These are phyloP conservation scores for Phaonia tiefii DNA, from an alignment of 2,888 invertebrate genomes.

Conservation along the genomic window DNA sequence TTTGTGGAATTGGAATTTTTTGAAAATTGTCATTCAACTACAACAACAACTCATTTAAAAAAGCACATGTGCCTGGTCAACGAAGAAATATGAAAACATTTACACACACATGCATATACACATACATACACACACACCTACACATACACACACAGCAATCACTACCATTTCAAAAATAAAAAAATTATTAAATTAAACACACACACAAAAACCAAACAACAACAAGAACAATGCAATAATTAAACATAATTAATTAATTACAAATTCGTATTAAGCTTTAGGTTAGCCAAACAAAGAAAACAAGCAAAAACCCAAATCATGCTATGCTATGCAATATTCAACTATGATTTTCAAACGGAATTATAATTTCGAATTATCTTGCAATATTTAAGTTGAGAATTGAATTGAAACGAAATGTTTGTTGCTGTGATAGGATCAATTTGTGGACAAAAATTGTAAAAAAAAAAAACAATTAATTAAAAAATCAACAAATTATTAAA, in stretches of 20 bases:
- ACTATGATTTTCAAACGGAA: constrained; percentile 1
- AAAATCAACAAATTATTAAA: constrained; percentile 59
- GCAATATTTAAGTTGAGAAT: constrained; percentile 12
- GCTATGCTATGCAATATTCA: constrained; percentile 27
- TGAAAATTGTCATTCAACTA: constrained; percentile 36
- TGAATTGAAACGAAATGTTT: constrained; percentile 68
- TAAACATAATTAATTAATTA: constrained; percentile 54
- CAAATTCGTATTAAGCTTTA: constrained; percentile 60
- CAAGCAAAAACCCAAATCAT: background rate
- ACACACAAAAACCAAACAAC: constrained; percentile 44
- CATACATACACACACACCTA: background rate
- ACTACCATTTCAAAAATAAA: no score
- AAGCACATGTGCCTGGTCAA: constrained; percentile 68
- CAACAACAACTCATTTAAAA: background rate
- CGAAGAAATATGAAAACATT: constrained; percentile 55
- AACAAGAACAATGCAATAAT: constrained; percentile 64
- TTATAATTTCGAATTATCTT: constrained; percentile 36
- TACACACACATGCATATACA: background rate
- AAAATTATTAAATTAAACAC: no score
- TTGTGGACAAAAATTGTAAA: constrained; percentile 48
- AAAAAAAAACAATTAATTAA: constrained; percentile 56
- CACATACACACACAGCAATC: no score
- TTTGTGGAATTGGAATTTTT: constrained; percentile 66
- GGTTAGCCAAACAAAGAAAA: constrained; percentile 58
- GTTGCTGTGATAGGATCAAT: constrained; percentile 73